Conservation (phyloP, 2,888 invertebrate species). For the Monopis laevigella region DNA sequence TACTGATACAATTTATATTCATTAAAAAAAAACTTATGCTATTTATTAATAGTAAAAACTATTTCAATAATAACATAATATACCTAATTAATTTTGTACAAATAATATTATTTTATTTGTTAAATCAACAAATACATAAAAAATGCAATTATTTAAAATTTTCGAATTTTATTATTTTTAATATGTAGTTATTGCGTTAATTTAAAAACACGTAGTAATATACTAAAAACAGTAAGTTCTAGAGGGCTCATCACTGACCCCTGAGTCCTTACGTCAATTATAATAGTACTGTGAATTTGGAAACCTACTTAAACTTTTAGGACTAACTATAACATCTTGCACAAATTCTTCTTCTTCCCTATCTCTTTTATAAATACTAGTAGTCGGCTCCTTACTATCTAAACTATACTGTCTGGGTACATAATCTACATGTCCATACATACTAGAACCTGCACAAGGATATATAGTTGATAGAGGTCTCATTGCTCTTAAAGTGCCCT, state of each 20-base stretch:
- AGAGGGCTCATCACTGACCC: conserved; percentile 30
- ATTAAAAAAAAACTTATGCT: no score
- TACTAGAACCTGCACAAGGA: conserved; percentile 45
- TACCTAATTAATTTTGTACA: no score
- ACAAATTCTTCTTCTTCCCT: conserved; percentile 28
- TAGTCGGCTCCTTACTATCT: conserved; percentile 27
- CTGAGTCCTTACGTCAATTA: conserved; percentile 40
- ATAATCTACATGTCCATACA: conserved; percentile 53
- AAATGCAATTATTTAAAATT: no score
- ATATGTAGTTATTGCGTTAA: no score
- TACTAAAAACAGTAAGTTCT: conserved; percentile 40
- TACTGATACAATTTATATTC: no score
- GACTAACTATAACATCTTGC: conserved; percentile 43
- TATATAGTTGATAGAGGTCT: conserved; percentile 54
- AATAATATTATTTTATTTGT: no score
- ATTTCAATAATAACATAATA: no score
- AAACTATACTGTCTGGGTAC: conserved; percentile 36
- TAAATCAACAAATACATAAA: no score
- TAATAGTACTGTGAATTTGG: conserved; percentile 49
- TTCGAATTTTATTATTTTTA: no score
- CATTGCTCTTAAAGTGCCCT: conserved; percentile 51
- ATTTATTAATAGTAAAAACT: no score
- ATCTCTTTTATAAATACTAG: conserved; percentile 30
- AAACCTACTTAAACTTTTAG: conserved; percentile 50
- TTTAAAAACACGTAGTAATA: no score